Base-by-base conservation (phyloP, 92 coral and sea anemone species). In the Zoanthus sansibaricus region DNA sequence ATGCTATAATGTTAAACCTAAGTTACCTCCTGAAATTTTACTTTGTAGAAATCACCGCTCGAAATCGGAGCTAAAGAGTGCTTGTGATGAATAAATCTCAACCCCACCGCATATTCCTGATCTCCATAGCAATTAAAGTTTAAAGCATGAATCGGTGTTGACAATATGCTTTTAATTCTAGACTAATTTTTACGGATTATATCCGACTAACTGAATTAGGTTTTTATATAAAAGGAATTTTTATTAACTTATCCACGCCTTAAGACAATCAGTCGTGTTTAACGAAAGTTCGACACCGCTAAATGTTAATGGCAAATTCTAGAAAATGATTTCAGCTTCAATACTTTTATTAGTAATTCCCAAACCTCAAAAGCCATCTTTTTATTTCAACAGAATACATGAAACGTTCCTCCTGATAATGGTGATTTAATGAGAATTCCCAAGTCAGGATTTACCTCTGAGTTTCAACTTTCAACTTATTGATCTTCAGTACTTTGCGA, bases 101-200 rank as follows among this genome's bases (percentile, higher is more conserved):
- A 61, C 6, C 31, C 83, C 51, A 15, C 31, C 83, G 72, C 72
- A 44, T 14, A 33, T 14, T 3, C 37, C 32, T 12, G 3, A 51
- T 78, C 58, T 16, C 83, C 42, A 78, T 78, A 52, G 54, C 46
- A 78, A 78, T 78, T 9, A 14, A 59, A 47, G 10, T 20, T 8
- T 30, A 52, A 48, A 25, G 83, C 33, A 11, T 11, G 55, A 59
- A 78, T 78, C 33, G 42, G 15, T 77, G 30, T 32, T 78, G 71
- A 15, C 83, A 58, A 78, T 58, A 58, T 37, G 83, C 72, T 56
- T 58, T 37, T 52, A 16, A 59, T 61, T 56, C 49, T 11, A 13
- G 18, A 59, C 30, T n/a, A 16, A 10, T 33, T 59, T 78, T 37
- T 44, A 58, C 5, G 49, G 52, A 61, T 30, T 33, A 59, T 56